These are phyloP conservation scores for Bos indicus DNA, from an alignment of 2,113 vertebrate species.

Conservation along the genomic window DNA sequence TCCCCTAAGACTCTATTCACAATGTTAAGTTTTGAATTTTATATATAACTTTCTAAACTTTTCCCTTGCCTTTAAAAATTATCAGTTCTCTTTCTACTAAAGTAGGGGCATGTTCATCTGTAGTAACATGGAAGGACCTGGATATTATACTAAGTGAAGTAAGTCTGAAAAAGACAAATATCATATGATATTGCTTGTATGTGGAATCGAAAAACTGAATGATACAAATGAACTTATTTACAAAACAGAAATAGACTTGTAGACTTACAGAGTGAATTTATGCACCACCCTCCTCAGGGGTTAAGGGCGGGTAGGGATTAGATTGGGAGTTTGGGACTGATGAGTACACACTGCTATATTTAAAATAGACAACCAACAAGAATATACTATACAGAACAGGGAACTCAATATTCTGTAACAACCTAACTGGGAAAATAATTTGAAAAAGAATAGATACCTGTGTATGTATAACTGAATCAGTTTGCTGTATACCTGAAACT, in stretches of 20 bases:
- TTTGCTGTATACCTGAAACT: background rate
- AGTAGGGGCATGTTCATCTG: background rate
- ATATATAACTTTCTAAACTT: background rate
- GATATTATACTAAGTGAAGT: background rate
- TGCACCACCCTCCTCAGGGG: background rate
- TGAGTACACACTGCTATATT: background rate
- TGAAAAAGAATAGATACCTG: background rate
- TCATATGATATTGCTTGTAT: background rate
- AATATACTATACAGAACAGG: background rate
- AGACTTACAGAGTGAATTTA: background rate
- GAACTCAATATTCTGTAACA: background rate
- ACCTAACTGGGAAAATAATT: background rate
- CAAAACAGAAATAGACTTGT: background rate
- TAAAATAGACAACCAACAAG: background rate
- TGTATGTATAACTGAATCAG: background rate
- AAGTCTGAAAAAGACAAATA: background rate
- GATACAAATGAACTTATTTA: background rate
- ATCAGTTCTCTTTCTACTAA: background rate
- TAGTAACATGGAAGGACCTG: background rate
- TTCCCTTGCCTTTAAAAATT: background rate
- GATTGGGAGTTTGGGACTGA: background rate
- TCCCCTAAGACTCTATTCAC: background rate
- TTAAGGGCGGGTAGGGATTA: background rate
- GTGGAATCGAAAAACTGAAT: background rate
- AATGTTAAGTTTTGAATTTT: background rate